Conservation (phyloP, 2,888 invertebrate genomes). For the Eilema griseolum region DNA sequence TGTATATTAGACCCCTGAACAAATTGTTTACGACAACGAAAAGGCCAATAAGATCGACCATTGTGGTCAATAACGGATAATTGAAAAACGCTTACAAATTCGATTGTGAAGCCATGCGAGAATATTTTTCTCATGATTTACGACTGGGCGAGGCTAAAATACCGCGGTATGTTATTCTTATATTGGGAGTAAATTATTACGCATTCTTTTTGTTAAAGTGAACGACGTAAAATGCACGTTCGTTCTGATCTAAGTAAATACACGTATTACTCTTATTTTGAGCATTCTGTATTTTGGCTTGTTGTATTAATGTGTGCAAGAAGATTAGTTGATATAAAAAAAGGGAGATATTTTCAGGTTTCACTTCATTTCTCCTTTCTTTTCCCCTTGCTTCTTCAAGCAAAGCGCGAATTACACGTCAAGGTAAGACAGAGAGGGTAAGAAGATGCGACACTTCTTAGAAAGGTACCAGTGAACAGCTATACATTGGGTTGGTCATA, state of each 20-base stretch:
- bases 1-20: slow-evolving; percentile 57
- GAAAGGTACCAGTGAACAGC: too few species aligned
- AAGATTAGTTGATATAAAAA: neutral
- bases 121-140: slow-evolving; percentile 79
- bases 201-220: slow-evolving; percentile 39
- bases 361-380: too few species aligned
- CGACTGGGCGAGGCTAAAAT: slow-evolving; percentile 69
- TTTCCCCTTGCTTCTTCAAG: neutral
- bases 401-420: too few species aligned
- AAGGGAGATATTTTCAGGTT: too few species aligned
- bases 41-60: slow-evolving; percentile 78
- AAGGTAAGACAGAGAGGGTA: too few species aligned
- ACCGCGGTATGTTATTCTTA: slow-evolving; percentile 59
- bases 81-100: slow-evolving; percentile 85
- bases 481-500: too few species aligned
- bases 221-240: slow-evolving; percentile 41
- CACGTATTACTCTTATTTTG: slow-evolving; percentile 11
- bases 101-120: slow-evolving; percentile 78
- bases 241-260: slow-evolving; percentile 28
- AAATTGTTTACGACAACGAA: slow-evolving; percentile 79
- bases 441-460: too few species aligned
- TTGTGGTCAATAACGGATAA: slow-evolving; percentile 85
- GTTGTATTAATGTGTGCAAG: neutral
- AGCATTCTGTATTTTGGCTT: neutral
- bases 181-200: slow-evolving; percentile 60